Evolutionary conservation across 2,113 vertebrate species (phyloP).

Genomic region (Steatornis caripensis): DNA sequence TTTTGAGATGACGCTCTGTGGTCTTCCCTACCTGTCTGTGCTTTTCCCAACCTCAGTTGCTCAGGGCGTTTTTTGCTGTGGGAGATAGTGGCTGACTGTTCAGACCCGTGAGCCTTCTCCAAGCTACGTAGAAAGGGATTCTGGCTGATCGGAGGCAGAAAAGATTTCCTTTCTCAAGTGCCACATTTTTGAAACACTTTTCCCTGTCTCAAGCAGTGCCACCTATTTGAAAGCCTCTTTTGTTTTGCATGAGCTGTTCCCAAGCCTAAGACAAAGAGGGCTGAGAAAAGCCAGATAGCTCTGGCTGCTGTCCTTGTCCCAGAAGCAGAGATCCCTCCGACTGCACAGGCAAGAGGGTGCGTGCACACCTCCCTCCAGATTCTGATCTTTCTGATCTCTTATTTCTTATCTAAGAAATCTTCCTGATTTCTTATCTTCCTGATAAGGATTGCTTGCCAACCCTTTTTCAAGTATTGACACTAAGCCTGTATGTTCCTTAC

Average conservation of each 20-base stretch:
- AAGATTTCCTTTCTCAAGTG: background rate
- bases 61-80: background rate
- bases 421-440: too few species aligned
- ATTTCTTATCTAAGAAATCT: too few species aligned
- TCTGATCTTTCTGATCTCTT: too few species aligned
- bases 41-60: background rate
- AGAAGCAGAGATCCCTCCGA: background rate
- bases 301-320: background rate
- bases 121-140: background rate
- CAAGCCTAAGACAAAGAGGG: background rate
- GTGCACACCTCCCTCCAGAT: background rate
- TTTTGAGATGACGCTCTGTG: background rate
- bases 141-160: background rate
- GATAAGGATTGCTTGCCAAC: background rate
- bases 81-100: background rate
- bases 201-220: too few species aligned
- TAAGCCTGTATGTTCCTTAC: background rate
- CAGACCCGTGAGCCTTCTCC: background rate
- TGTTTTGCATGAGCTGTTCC: background rate
- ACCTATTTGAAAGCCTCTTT: background rate
- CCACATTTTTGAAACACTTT: too few species aligned
- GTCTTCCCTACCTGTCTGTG: background rate
- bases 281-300: background rate
- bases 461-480: background rate
- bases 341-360: background rate